A percentile compares a stretch with the other conserved stretches of the same genome.
Conservation (phyloP, 1,140 invertebrate species). For the Brachionus manjavacas region DNA sequence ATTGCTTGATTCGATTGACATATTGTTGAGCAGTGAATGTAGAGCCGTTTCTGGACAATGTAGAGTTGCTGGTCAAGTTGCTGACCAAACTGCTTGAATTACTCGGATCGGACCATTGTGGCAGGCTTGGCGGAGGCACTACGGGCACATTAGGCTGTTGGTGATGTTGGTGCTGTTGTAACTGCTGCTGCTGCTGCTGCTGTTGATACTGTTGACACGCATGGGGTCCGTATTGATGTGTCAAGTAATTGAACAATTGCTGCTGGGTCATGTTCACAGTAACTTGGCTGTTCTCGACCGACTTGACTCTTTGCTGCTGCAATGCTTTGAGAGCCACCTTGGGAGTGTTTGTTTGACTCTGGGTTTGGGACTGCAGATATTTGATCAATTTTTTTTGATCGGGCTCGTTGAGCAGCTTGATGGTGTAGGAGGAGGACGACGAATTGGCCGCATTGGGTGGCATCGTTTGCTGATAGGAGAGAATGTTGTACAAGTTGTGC, state of each 20-base stretch:
- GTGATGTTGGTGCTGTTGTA: not conserved
- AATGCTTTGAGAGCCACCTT: not conserved
- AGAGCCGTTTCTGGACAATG: not conserved
- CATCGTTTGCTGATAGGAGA: not conserved
- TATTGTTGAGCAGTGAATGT: constrained; percentile 26
- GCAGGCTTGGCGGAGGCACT: not conserved
- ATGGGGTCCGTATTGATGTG: not conserved
- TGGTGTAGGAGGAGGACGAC: not conserved
- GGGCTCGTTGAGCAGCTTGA: not conserved
- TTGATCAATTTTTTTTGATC: constrained; percentile 11
- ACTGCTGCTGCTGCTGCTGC: not conserved
- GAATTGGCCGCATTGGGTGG: not conserved
- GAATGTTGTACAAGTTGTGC: constrained; percentile 17
- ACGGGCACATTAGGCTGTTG: not conserved
- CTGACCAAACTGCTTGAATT: constrained; percentile 19
- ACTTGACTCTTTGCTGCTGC: not conserved
- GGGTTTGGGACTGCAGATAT: constrained; percentile 3
- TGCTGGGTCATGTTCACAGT: not conserved
- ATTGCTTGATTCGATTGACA: not conserved
- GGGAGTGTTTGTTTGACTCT: constrained; percentile 38
- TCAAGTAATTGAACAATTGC: not conserved
- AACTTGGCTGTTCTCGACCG: constrained; percentile 5
- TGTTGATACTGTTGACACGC: not conserved
- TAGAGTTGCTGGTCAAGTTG: not conserved
- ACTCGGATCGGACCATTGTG: not conserved